Evolutionary conservation across 2,113 vertebrate species (phyloP), one percentile per base, ranked within the genome.

Genomic region (Tamias sibiricus): DNA sequence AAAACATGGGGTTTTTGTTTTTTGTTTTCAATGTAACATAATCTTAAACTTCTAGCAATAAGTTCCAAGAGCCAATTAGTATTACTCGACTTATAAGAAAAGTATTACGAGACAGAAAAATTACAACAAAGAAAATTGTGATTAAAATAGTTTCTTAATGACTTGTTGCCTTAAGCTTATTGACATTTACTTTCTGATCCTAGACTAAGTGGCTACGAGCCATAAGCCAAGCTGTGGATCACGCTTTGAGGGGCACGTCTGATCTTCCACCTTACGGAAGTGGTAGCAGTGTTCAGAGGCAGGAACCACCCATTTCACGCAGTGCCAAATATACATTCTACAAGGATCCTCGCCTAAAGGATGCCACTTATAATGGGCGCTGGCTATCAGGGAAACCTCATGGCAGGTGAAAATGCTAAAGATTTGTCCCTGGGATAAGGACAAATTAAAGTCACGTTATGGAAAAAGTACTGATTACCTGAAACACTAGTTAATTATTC

Each of bases 261-360:
- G 99, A 99, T 62, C 75, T 97, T 2, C 85, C 98, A 2, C 90
- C 98, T 0, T 98, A 96, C 22, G 96, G 96, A 86, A 90, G 98
- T 95, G 95, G 98, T 1, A 98, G 98, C 93, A 98, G 97, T 17
- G 81, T 98, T 28, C 98, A 98, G 69, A 99, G 99, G 96, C 98
- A 99, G 69, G 99, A 99, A n/a, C 99, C 99, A 20, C 99, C 99
- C 32, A 98, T 99, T 95, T 99, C 99, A 91, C 99, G 99, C 89
- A 99, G 98, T 24, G 99, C 99, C 76, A 99, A 98, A 28, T 99
- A 99, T 90, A 99, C 99, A 4, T 99, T 99, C 97, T 99, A 99
- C 96, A 99, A 99, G 97, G 99, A 99, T 79, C 98, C 99, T 54
- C 99, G 99, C 47, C 98, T 99, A 28, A 99, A 99, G 96, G 99